Base-by-base conservation (phyloP, 2,113 vertebrate genomes). In the Melospiza melodia region DNA sequence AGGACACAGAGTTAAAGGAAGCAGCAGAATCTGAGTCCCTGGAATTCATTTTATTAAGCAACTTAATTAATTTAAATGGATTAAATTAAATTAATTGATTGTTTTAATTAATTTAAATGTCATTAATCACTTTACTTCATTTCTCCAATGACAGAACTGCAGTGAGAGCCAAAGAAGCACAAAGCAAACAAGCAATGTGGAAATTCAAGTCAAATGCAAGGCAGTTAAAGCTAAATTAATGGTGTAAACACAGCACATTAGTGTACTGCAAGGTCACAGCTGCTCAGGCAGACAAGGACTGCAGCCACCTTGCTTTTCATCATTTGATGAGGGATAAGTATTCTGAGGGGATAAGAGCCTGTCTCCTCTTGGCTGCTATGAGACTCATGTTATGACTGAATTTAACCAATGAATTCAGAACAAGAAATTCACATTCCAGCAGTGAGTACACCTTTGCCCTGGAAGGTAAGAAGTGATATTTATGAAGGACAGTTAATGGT, bases 31-130 rank as follows among this genome's bases (percentile, higher is more conserved):
- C 31, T 30, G 13, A 71, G 59, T 58, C 74, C 84, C 51, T 46
- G 65, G 51, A 94, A 94, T 74, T 66, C 12, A 89, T 86, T 92
- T 88, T 49, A 54, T 44, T 85, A 86, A 87, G 88, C 0, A 2
- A 69, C 22, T 73, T 88, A 76, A 91, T 89, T 69, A 72, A 91
- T 71, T 77, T 59, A 48, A 90, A 91, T 91, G 4, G 8, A 95
- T 93, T 93, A 74, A 90, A 88, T 75, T 86, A 92, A 92, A 93
- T 93, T 68, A 87, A 85, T 92, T 85, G 43, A 90, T 94, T 73
- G 18, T 24, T 96, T 90, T 35, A 76, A 93, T 94, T 90, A 90
- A 93, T 94, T 90, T 80, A 92, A 90, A 92, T 92, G 16, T 41
- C 72, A 88, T 96, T 92, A 94, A 92, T 95, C 83, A 83, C 49